phyloP scores from a whole-genome alignment of 2,888 invertebrate species.

The Parnassius mnemosyne region DNA sequence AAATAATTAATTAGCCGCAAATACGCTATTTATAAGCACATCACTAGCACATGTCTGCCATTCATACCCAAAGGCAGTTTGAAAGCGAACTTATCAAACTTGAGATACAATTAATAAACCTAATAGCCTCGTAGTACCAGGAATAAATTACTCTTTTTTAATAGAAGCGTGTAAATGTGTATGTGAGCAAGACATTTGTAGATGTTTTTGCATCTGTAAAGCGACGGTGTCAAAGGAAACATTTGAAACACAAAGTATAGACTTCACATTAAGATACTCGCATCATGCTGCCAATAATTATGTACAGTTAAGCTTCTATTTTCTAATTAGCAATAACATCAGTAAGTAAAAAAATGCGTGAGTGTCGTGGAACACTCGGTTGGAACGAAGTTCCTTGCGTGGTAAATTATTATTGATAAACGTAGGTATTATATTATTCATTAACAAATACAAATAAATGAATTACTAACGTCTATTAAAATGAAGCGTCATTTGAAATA shows the following conservation, averaged over 20 bases:
- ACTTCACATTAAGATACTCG: neutral
- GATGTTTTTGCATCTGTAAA: slow-evolving; percentile 4
- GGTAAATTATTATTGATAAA: too few relatives aligned
- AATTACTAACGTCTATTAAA: too few relatives aligned
- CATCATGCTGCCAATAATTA: too few relatives aligned
- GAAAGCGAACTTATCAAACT: neutral
- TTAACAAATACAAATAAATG: too few relatives aligned
- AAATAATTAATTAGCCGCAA: slow-evolving; percentile 10
- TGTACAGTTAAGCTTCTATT: too few relatives aligned
- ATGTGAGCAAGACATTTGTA: neutral
- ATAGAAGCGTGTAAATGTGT: neutral
- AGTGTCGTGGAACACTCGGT: too few relatives aligned
- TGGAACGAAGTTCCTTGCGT: too few relatives aligned
- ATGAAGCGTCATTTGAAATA: too few relatives aligned
- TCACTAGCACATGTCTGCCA: slow-evolving; percentile 1
- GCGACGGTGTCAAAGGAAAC: too few relatives aligned
- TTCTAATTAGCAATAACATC: too few relatives aligned
- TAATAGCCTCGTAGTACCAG: neutral
- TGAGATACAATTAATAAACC: neutral
- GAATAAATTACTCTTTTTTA: slow-evolving; percentile 7
- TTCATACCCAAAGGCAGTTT: neutral
- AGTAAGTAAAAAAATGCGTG: too few relatives aligned
- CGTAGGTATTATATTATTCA: too few relatives aligned
- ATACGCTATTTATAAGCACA: slow-evolving; percentile 16
- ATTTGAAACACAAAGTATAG: neutral